Evolutionary conservation across 2,113 vertebrate genomes (phyloP).

Genomic region (Jacana jacana): DNA sequence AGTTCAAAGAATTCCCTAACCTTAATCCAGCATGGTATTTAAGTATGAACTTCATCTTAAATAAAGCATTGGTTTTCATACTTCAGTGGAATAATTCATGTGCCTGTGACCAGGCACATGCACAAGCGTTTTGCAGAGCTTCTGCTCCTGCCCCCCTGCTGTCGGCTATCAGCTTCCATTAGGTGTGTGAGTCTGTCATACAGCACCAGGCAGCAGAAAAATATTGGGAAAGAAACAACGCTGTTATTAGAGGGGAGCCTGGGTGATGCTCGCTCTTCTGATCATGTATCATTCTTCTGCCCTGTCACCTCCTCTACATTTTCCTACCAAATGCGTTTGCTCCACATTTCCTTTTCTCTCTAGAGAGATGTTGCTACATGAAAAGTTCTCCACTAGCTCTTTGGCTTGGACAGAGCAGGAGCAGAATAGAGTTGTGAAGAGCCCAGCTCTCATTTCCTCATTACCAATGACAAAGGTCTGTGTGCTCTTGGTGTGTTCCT

Average conservation of each 20-base stretch:
- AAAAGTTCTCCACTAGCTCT: not conserved
- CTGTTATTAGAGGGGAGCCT: not conserved
- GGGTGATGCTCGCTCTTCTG: not conserved
- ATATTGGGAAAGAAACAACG: not conserved
- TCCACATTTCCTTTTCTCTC: not conserved
- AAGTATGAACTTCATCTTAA: not conserved
- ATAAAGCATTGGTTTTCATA: not conserved
- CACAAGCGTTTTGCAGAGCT: not conserved
- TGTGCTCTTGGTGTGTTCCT: not conserved
- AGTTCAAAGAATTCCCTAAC: not conserved
- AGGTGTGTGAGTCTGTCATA: not conserved
- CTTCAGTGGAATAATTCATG: constrained; percentile 13
- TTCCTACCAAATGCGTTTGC: not conserved
- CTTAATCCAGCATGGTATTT: not conserved
- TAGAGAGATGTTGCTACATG: not conserved
- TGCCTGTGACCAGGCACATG: not conserved
- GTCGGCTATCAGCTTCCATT: not conserved
- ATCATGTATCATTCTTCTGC: constrained; percentile 3
- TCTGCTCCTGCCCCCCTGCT: not conserved
- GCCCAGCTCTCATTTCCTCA: not conserved
- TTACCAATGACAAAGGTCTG: not conserved
- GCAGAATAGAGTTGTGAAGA: not conserved
- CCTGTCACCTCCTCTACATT: not conserved
- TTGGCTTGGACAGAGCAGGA: not conserved
- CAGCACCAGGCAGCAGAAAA: not conserved